Conservation (phyloP, 2,113 vertebrate genomes). For the Leuciscus idus region DNA sequence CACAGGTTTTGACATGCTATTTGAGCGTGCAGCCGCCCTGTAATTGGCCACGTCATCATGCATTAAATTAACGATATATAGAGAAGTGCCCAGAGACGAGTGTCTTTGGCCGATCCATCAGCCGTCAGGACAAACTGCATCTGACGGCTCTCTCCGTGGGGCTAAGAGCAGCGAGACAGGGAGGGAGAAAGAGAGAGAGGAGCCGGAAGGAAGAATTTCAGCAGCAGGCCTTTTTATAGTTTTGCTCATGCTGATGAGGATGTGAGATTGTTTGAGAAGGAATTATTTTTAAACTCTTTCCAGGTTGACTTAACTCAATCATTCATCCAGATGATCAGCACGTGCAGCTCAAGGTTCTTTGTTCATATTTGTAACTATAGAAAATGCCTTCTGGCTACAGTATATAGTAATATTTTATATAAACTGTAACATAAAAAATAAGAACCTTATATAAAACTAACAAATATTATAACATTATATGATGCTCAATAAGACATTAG, state of each 20-base stretch:
- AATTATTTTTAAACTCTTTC: background rate
- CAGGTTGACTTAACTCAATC: background rate
- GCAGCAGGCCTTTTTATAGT: conserved; percentile 60
- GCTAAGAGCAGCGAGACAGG: conserved; percentile 63
- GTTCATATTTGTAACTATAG: background rate
- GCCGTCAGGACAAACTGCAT: conserved; percentile 80
- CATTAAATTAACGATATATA: conserved; percentile 89
- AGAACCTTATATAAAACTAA: background rate
- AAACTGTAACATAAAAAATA: background rate
- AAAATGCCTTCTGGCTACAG: background rate
- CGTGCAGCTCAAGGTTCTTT: background rate
- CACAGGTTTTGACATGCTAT: conserved; percentile 93
- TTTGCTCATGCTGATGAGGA: conserved; percentile 65
- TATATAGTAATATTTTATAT: background rate
- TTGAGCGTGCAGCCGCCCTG: conserved; percentile 84
- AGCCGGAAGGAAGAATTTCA: background rate
- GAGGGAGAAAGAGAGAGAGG: conserved; percentile 46
- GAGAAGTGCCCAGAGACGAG: conserved; percentile 87
- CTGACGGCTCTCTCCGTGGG: conserved; percentile 75
- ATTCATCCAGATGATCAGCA: background rate
- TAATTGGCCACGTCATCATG: conserved; percentile 92
- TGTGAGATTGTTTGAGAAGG: conserved; percentile 51
- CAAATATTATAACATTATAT: background rate
- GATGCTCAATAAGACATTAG: background rate
- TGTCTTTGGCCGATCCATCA: conserved; percentile 88